These are phyloP conservation scores for Manis pentadactyla DNA, from an alignment of 2,797 vertebrate genomes.

Conservation along the genomic window DNA sequence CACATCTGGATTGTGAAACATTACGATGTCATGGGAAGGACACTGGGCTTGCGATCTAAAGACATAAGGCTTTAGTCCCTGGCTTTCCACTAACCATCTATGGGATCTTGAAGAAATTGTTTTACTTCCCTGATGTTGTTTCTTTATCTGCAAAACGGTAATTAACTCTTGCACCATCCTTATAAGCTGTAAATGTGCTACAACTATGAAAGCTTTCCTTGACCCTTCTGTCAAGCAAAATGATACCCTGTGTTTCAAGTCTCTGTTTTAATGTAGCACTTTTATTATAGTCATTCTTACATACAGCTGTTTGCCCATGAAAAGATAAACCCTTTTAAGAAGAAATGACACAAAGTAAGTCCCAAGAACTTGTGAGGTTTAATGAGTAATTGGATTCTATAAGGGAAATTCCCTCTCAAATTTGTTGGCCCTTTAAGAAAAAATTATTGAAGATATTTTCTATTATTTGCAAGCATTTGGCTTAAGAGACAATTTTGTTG, in stretches of 20 bases:
- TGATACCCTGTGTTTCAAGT: slow-evolving; percentile 28
- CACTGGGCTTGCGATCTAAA: not conserved
- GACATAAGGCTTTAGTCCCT: not conserved
- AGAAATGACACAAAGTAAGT: not conserved
- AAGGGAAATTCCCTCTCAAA: not conserved
- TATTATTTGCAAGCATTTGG: slow-evolving; percentile 49
- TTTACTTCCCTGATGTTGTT: not conserved
- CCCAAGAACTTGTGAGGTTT: slow-evolving; percentile 10
- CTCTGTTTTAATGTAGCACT: slow-evolving; percentile 8
- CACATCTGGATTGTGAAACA: not conserved
- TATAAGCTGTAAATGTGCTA: not conserved
- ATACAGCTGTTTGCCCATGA: not conserved
- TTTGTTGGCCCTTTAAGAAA: not conserved
- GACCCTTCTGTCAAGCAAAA: slow-evolving; percentile 36
- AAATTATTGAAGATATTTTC: slow-evolving; percentile 20
- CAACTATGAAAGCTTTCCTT: not conserved
- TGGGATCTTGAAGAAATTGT: slow-evolving; percentile 14
- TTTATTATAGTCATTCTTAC: not conserved
- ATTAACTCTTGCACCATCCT: not conserved
- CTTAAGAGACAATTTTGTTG: slow-evolving; percentile 27
- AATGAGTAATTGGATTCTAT: slow-evolving; percentile 48
- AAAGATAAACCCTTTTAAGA: slow-evolving; percentile 31
- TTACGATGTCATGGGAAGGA: not conserved
- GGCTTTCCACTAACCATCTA: not conserved
- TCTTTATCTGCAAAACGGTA: slow-evolving; percentile 7